Evolutionary conservation across 2,888 invertebrate genomes (phyloP), one percentile per base, ranked within the genome.

Genomic region (Gonocerus acuteangulatus): DNA sequence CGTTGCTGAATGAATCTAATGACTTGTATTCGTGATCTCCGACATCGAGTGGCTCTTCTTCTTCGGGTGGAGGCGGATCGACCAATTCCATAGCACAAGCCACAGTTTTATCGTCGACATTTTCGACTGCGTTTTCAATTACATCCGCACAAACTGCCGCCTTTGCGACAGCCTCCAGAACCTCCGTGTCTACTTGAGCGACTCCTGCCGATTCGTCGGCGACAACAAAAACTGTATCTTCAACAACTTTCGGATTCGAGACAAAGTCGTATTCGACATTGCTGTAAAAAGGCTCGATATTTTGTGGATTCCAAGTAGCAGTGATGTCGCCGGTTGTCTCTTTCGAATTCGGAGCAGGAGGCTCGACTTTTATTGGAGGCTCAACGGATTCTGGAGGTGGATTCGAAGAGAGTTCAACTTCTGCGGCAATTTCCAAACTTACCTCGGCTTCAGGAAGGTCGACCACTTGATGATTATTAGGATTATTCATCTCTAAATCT

Each of bases 341-440:
- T 23, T 47, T 45, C 2, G 22, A 32, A 7, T 57, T 23, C 15
- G 57, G 27, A 32, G 47, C n/a, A 7, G 21, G 57, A 2, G 45
- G 32, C 16, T 57, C 57, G 2, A 45, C 23, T 47, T 45, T 54
- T 7, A 54, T 42, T 1, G 54, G 21, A 22, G 57, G 34, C 18
- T 57, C 57, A 56, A 2, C 18, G 9, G 22, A n/a, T 15, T 47
- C 57, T 3, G 32, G 2, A 16, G 45, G 1, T 22, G 47, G 34
- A 34, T 44, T 47, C 13, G 45, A 23, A 16, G 45, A 45, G 15
- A 47, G 32, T 27, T 57, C 57, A 16, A 57, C 57, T n/a, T 57
- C 57, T 19, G 45, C 57, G 7, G 57, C 47, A 16, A 57, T 39
- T 34, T 47, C 57, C 47, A 57, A n/a, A 27, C 27, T 27, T 18